A percentile compares a stretch with the other conserved stretches of the same genome.
Conservation (phyloP, 2,113 vertebrate genomes). For the Argyrosomus japonicus region DNA sequence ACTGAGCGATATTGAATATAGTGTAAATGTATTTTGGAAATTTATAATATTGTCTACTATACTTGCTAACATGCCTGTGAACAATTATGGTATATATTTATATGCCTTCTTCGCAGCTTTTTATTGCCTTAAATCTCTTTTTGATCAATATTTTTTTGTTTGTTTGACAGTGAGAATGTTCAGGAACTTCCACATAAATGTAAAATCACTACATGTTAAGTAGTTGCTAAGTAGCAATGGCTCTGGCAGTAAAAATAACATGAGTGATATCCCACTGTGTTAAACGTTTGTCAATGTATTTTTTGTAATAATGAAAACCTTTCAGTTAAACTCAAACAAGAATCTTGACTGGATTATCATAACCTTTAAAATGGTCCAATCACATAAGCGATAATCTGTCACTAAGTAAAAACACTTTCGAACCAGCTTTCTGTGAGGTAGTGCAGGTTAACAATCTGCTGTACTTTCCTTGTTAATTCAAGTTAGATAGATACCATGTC, state of each 20-base stretch:
- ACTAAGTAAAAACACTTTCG: background rate
- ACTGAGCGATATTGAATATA: background rate
- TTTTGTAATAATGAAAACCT: background rate
- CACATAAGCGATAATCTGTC: background rate
- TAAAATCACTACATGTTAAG: background rate
- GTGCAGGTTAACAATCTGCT: conserved; percentile 44
- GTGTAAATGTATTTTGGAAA: background rate
- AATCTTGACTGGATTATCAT: background rate
- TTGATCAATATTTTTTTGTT: background rate
- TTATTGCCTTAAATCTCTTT: background rate
- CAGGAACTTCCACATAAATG: background rate
- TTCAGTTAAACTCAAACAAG: background rate
- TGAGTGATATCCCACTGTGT: background rate
- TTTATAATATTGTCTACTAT: background rate
- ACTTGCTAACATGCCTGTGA: background rate
- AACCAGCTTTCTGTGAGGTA: conserved; percentile 66
- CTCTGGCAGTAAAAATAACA: background rate
- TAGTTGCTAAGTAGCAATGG: background rate
- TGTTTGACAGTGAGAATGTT: background rate
- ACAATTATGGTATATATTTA: background rate
- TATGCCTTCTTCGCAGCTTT: background rate
- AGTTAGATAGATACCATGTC: conserved; percentile 5
- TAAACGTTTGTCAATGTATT: background rate
- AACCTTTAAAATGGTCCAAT: conserved; percentile 5
- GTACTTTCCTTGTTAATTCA: conserved; percentile 31